These are phyloP conservation scores for Epinephelus coioides DNA, from an alignment of 2,797 vertebrate genomes.

Conservation along the genomic window DNA sequence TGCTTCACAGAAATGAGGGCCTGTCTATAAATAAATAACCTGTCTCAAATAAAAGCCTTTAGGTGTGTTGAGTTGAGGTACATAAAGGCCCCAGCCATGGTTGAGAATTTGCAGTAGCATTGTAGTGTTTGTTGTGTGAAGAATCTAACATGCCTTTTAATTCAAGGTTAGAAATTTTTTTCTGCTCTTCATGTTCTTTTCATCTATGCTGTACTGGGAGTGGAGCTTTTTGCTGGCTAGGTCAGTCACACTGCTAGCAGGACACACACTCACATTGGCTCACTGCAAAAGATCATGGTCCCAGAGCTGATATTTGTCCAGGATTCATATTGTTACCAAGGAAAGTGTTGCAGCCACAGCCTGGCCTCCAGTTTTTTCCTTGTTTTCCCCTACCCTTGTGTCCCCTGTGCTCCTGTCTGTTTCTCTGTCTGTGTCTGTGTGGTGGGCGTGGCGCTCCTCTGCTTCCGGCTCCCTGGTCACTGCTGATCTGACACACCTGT, in stretches of 20 bases:
- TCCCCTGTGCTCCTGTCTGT: too few relatives aligned
- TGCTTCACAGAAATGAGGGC: not conserved
- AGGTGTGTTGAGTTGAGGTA: not conserved
- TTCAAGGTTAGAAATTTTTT: constrained; percentile 94
- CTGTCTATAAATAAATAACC: not conserved
- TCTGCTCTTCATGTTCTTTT: constrained; percentile 95
- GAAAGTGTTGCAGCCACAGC: not conserved
- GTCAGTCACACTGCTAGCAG: constrained; percentile 81
- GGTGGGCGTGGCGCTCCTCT: too few relatives aligned
- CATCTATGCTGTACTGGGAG: constrained; percentile 94
- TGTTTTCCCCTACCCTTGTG: too few relatives aligned
- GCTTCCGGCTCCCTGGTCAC: too few relatives aligned
- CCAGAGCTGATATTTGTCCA: not conserved
- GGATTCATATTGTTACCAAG: not conserved
- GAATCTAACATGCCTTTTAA: constrained; percentile 20
- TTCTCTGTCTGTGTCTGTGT: too few relatives aligned
- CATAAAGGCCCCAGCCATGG: not conserved
- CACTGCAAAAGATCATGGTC: not conserved
- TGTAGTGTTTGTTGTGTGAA: not conserved
- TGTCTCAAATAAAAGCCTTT: not conserved
- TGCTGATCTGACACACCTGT: too few relatives aligned
- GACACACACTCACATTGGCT: not conserved
- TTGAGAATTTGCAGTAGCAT: not conserved
- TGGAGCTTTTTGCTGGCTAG: constrained; percentile 93
- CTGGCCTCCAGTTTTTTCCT: too few relatives aligned